phyloP scores from a whole-genome alignment of 2,797 vertebrate genomes.

The Poliocrania exsul region DNA sequence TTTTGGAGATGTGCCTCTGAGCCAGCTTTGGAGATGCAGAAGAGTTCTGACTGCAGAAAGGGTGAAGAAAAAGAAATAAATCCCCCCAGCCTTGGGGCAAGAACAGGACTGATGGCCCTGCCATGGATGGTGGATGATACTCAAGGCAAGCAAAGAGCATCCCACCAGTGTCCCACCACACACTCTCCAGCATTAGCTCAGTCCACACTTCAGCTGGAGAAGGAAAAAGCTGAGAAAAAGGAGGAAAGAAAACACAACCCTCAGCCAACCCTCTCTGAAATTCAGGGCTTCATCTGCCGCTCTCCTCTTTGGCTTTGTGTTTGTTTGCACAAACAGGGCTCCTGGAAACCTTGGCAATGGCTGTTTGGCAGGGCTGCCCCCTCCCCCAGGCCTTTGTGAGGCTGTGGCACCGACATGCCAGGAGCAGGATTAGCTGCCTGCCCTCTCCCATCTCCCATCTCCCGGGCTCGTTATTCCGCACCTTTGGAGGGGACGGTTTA shows the following conservation, averaged over 20 bases:
- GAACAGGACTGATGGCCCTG: neutral
- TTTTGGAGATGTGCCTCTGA: neutral
- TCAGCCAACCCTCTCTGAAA: neutral
- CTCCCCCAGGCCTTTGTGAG: constrained; percentile 55
- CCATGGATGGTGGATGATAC: neutral
- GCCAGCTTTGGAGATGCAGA: neutral
- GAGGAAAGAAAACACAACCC: neutral
- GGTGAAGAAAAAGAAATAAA: neutral
- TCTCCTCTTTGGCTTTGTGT: constrained; percentile 37
- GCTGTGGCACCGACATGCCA: constrained; percentile 39
- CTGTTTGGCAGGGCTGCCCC: constrained; percentile 22
- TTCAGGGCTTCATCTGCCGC: neutral
- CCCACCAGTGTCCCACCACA: neutral
- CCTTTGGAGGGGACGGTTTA: constrained; percentile 65
- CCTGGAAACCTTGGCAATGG: constrained; percentile 64
- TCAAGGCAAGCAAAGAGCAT: neutral
- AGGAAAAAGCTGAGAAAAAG: neutral
- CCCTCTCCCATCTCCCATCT: constrained; percentile 66
- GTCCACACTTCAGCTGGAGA: neutral
- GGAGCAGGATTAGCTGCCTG: constrained; percentile 61
- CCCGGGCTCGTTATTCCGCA: constrained; percentile 11
- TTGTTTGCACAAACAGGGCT: constrained; percentile 52
- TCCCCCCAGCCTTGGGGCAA: accelerated
- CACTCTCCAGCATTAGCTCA: neutral
- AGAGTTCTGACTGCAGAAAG: neutral